Evolutionary conservation across 35 echinoderm and acorn worm genomes (phyloP).

Genomic region (Amphiura filiformis): DNA sequence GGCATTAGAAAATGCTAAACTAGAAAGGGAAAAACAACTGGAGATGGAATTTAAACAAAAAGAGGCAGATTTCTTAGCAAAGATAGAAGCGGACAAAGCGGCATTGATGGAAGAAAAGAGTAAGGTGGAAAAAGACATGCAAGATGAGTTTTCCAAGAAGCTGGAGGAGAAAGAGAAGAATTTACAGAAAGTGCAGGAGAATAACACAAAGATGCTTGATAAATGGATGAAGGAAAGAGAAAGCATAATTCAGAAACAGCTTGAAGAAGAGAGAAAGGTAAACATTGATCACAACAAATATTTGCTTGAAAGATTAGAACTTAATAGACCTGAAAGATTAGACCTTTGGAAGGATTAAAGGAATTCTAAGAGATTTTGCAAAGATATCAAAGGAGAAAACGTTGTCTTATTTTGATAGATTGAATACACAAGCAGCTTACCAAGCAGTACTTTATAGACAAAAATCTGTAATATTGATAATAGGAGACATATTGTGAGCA

Average conservation of each 20-base stretch:
- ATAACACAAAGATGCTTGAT: background rate
- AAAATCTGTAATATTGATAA: too few species aligned
- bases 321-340: too few species aligned
- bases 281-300: too few species aligned
- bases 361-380: too few species aligned
- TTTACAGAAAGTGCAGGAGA: background rate
- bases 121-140: background rate
- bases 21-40: background rate
- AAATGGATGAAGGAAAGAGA: slow-evolving; percentile 1
- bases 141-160: background rate
- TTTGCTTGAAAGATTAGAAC: too few species aligned
- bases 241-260: background rate
- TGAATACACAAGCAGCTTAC: too few species aligned
- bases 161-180: background rate
- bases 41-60: background rate
- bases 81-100: background rate
- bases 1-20: background rate
- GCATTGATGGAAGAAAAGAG: background rate
- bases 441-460: too few species aligned
- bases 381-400: too few species aligned
- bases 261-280: background rate
- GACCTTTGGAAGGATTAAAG: too few species aligned
- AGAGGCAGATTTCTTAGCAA: background rate
- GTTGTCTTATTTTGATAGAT: too few species aligned
- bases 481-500: too few species aligned